A percentile compares a stretch with the other conserved stretches of the same genome.
These are phyloP conservation scores for Chaitophorus viminalis DNA, from an alignment of 2,888 invertebrate species.

Conservation along the genomic window DNA sequence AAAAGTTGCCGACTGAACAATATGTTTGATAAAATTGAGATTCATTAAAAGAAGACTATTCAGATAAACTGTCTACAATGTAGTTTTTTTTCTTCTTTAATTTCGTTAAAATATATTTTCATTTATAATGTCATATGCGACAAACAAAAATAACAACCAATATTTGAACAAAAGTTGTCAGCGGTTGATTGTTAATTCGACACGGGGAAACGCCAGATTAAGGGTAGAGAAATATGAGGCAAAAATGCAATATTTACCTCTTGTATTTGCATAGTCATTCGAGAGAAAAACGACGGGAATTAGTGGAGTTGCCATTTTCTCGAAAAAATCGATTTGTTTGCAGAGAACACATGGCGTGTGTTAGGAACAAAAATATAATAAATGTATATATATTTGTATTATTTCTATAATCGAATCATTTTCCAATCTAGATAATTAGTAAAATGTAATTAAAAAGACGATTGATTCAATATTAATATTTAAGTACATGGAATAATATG, in stretches of 20 bases:
- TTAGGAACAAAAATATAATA: background rate
- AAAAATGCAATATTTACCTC: slow-evolving; percentile 55
- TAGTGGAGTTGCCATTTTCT: slow-evolving; percentile 28
- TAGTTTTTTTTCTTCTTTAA: background rate
- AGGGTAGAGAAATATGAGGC: slow-evolving; percentile 15
- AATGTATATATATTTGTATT: background rate
- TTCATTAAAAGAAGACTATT: background rate
- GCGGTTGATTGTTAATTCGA: slow-evolving; percentile 52
- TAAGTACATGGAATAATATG: background rate
- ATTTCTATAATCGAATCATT: background rate
- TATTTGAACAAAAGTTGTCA: slow-evolving; percentile 43
- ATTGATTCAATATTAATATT: background rate
- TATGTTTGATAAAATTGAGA: background rate
- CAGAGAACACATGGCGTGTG: slow-evolving; percentile 7
- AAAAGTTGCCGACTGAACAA: background rate
- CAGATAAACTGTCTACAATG: slow-evolving; percentile 2
- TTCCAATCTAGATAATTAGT: background rate
- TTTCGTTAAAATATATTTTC: background rate
- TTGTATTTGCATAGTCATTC: slow-evolving; percentile 49
- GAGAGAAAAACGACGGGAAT: slow-evolving; percentile 36
- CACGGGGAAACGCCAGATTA: slow-evolving; percentile 22
- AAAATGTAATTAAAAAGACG: background rate
- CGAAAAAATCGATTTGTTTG: slow-evolving; percentile 49
- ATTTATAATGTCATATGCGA: background rate
- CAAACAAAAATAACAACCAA: slow-evolving; percentile 6